These are phyloP conservation scores for Dinothrombium tinctorium DNA, from an alignment of 1,140 invertebrate genomes.

Conservation along the genomic window DNA sequence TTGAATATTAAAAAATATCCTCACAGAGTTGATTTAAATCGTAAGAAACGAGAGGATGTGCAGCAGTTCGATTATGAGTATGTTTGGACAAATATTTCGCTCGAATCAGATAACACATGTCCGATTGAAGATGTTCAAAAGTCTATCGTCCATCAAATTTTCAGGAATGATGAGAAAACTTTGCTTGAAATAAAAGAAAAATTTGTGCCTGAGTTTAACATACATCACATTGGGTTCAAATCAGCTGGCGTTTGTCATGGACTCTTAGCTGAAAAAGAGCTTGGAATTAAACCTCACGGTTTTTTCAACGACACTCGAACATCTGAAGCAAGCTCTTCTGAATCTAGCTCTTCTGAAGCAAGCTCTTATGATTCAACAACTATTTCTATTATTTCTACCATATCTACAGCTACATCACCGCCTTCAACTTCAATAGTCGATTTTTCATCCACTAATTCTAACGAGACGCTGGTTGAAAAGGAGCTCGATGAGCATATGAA, in stretches of 20 bases:
- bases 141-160: conserved; percentile 2
- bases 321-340: too few relatives aligned
- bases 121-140: conserved; percentile 2
- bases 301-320: too few relatives aligned
- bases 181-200: not conserved
- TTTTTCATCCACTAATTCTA: too few relatives aligned
- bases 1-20: not conserved
- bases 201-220: not conserved
- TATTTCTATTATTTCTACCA: too few relatives aligned
- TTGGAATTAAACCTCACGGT: not conserved
- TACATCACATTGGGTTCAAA: not conserved
- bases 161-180: not conserved
- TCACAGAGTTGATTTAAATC: not conserved
- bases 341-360: too few relatives aligned
- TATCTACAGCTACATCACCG: too few relatives aligned
- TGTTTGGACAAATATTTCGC: not conserved
- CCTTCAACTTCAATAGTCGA: too few relatives aligned
- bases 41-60: not conserved
- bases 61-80: not conserved
- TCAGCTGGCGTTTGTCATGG: not conserved
- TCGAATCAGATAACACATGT: conserved; percentile 1
- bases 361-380: too few relatives aligned
- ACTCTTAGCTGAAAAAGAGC: not conserved
- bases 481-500: too few relatives aligned
- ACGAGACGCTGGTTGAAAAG: too few relatives aligned